Evolutionary conservation across 1,140 invertebrate genomes (phyloP), one percentile per base, ranked within the genome.

Genomic region (Periplaneta americana): DNA sequence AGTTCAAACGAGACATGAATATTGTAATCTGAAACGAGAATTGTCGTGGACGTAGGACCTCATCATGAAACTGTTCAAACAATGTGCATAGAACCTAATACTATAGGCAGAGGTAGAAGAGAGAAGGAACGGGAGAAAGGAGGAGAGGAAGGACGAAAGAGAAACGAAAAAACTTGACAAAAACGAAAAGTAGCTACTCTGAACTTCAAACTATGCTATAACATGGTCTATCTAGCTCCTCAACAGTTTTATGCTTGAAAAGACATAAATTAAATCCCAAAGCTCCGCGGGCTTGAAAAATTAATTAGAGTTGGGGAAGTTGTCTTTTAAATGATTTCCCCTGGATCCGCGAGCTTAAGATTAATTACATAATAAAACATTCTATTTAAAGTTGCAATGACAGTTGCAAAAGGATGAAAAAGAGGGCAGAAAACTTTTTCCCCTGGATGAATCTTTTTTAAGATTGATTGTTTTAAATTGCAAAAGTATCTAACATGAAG

Each of bases 281-380:
- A 75, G 79, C 79, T 74, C 79, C 15, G 66, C 66, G 66, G 79
- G 79, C 79, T 80, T 80, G 79, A 80, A 80, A 80, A 80, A 80
- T 80, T 80, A 80, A 80, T 80, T 80, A 80, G 15, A 80, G 34
- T 80, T 80, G 39, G 79, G 39, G 66, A 80, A 80, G 37, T 80
- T 80, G 79, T 80, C 79, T 80, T 80, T 78, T 80, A 80, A 80
- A 80, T 80, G 79, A 80, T 80, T 80, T 80, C 79, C 79, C 79
- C 66, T 74, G 34, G 66, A 48, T 74, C 39, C 33, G 22, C 13
- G n/a, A 48, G 37, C 66, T 74, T 34, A 80, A 80, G 79, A 80
- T 80, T 80, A 80, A 80, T 80, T 80, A 80, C 79, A 15, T 80
- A 80, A 80, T 80, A 80, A 80, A 57, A 80, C 79, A 80, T 80